A percentile compares a stretch with the other conserved stretches of the same genome.
phyloP scores from a whole-genome alignment of 2,888 invertebrate genomes.

The Lasioglossum lativentre region DNA sequence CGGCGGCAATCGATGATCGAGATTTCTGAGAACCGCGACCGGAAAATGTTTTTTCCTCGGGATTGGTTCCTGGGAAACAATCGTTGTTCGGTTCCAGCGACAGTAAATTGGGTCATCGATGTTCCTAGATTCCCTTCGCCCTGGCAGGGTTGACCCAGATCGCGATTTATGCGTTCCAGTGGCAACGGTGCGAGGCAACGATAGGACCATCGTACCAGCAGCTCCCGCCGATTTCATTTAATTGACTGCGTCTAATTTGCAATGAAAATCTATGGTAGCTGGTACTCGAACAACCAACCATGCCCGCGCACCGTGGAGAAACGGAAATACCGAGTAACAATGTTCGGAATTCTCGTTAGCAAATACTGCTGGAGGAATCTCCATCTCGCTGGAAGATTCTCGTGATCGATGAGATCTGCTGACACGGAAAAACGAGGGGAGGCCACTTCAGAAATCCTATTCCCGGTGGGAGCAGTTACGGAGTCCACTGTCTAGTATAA shows the following conservation, averaged over 20 bases:
- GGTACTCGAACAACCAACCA: not conserved
- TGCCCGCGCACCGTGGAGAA: not conserved
- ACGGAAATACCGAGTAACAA: not conserved
- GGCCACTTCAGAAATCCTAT: not conserved
- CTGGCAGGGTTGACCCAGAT: slow-evolving; percentile 43
- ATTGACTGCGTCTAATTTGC: slow-evolving; percentile 38
- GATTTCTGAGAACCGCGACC: not conserved
- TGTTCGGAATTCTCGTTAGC: not conserved
- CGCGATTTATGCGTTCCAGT: slow-evolving; percentile 47
- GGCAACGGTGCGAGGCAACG: slow-evolving; percentile 17
- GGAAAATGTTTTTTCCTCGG: not conserved
- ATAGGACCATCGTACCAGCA: not conserved
- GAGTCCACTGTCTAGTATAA: not conserved
- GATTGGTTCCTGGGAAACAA: slow-evolving; percentile 14
- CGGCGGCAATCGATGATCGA: not conserved
- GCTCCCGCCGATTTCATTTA: slow-evolving; percentile 30
- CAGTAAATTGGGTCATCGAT: slow-evolving; percentile 48
- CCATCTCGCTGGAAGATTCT: not conserved
- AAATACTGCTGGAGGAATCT: not conserved
- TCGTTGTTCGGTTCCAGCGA: not conserved
- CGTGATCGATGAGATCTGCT: not conserved
- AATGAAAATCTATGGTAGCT: slow-evolving; percentile 24
- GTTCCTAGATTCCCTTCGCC: slow-evolving; percentile 16
- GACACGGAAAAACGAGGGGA: not conserved
- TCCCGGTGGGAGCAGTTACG: not conserved